Evolutionary conservation across 2,888 invertebrate genomes (phyloP).

Genomic region (Tryphoninae sp.): DNA sequence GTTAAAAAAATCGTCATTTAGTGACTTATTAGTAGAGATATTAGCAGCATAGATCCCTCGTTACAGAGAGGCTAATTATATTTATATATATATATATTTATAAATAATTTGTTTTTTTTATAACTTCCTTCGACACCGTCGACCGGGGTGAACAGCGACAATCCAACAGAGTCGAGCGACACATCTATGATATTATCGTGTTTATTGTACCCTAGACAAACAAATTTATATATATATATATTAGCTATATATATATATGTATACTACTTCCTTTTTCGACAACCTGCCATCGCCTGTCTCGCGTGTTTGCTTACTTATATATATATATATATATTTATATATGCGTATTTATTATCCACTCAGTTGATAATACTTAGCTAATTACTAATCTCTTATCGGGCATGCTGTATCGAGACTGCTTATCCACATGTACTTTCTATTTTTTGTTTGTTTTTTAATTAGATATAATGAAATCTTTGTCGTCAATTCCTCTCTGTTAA

Average conservation of each 20-base stretch:
- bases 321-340: not conserved
- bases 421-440: conserved; percentile 35
- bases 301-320: conserved; percentile 39
- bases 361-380: conserved; percentile 13
- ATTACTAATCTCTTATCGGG: conserved; percentile 35
- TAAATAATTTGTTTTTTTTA: conserved; percentile 9
- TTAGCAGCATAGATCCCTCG: not conserved
- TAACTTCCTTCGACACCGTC: conserved; percentile 17
- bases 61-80: not conserved
- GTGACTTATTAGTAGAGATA: conserved; percentile 30
- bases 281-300: conserved; percentile 44
- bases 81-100: conserved; percentile 19
- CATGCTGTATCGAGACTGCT: conserved; percentile 54
- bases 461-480: not conserved
- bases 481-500: conserved; percentile 29
- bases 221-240: not conserved
- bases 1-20: conserved; percentile 55
- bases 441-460: conserved; percentile 8
- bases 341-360: not conserved
- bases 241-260: conserved; percentile 21
- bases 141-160: not conserved
- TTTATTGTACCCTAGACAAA: conserved; percentile 5
- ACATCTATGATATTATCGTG: not conserved
- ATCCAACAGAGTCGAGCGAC: conserved; percentile 15
- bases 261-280: conserved; percentile 20